Conservation (phyloP, 2,113 vertebrate species). For the Gobiocypris rarus region DNA sequence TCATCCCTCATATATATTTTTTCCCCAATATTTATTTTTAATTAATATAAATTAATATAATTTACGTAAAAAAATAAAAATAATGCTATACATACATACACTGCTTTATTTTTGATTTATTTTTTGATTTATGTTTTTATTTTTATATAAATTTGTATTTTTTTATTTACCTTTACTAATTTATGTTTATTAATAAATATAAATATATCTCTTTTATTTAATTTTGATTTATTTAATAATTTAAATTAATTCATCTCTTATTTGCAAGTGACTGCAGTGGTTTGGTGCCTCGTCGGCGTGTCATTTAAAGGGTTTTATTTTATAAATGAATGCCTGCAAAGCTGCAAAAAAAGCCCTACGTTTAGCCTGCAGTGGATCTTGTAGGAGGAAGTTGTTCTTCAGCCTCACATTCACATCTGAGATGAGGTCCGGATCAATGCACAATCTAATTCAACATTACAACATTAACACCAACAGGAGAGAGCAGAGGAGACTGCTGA, state of each 20-base stretch:
- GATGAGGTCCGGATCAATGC: constrained; percentile 14
- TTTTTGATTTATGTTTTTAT: too few relatives aligned
- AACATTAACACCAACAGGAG: constrained; percentile 18
- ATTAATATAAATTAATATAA: too few relatives aligned
- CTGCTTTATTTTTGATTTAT: too few relatives aligned
- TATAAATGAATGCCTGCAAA: background rate
- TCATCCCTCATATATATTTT: too few relatives aligned
- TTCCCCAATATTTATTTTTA: too few relatives aligned
- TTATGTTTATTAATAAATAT: too few relatives aligned
- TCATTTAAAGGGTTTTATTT: background rate
- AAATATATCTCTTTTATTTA: background rate
- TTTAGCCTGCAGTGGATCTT: background rate
- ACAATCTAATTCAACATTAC: constrained; percentile 15
- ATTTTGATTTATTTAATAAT: background rate
- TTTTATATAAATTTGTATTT: too few relatives aligned
- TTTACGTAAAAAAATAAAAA: too few relatives aligned
- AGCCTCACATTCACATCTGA: background rate
- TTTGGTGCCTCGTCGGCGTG: background rate
- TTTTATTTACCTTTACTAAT: too few relatives aligned
- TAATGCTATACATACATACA: too few relatives aligned
- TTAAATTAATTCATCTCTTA: too few relatives aligned
- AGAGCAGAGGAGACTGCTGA: background rate
- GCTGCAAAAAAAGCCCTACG: background rate
- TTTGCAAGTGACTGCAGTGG: background rate
- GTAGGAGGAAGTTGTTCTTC: constrained; percentile 18